These are phyloP conservation scores for Mastomys coucha DNA, from an alignment of 2,113 vertebrate species.

Conservation along the genomic window DNA sequence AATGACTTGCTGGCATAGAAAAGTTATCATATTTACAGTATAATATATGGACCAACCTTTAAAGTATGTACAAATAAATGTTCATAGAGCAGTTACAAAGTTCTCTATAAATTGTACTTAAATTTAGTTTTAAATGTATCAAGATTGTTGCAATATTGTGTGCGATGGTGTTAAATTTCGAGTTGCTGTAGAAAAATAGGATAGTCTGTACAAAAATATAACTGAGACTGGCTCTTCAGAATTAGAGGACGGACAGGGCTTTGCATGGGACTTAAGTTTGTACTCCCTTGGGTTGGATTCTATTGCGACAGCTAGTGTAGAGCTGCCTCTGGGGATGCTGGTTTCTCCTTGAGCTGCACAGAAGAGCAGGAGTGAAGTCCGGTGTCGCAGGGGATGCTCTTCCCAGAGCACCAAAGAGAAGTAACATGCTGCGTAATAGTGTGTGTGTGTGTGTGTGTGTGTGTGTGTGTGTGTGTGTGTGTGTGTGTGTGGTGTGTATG, in stretches of 20 bases:
- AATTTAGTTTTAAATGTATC: background rate
- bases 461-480: too few species aligned
- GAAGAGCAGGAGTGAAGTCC: too few species aligned
- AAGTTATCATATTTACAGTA: background rate
- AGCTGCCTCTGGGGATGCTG: too few species aligned
- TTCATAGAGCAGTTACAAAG: background rate
- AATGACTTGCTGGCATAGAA: conserved; percentile 1
- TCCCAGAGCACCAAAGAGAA: background rate
- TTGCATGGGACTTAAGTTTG: background rate
- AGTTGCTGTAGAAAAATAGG: conserved; percentile 7
- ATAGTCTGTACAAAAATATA: background rate
- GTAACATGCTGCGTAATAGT: too few species aligned
- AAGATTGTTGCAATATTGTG: background rate
- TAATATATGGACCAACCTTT: background rate
- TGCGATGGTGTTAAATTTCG: background rate
- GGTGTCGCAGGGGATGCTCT: background rate
- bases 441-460: too few species aligned
- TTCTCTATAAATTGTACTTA: background rate
- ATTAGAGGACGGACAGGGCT: background rate
- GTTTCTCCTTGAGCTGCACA: background rate
- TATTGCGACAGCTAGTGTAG: background rate
- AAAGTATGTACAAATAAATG: background rate
- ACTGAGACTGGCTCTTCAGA: background rate
- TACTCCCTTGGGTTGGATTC: background rate
- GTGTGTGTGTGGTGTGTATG: too few species aligned